phyloP scores from a whole-genome alignment of 2,113 vertebrate species.

The Odocoileus hemionus region DNA sequence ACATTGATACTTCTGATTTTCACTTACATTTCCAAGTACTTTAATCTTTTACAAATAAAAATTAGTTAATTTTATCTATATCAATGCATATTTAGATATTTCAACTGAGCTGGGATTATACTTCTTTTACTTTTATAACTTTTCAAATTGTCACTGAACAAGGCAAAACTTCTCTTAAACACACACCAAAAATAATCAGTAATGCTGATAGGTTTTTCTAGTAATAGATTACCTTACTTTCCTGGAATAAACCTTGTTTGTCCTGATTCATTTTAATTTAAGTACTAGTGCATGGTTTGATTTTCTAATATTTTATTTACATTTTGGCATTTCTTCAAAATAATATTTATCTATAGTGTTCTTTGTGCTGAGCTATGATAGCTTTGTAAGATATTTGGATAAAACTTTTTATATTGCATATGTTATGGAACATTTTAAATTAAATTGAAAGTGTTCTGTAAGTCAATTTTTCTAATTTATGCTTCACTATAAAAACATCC shows the following conservation, averaged over 20 bases:
- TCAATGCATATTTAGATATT: background rate
- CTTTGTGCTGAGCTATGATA: background rate
- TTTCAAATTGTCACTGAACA: background rate
- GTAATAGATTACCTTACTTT: background rate
- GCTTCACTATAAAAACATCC: background rate
- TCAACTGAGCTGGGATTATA: background rate
- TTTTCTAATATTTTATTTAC: conserved; percentile 27
- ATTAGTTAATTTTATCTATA: background rate
- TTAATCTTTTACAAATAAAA: background rate
- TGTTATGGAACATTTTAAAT: background rate
- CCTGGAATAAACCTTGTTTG: background rate
- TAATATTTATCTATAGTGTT: background rate
- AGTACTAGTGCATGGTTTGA: background rate
- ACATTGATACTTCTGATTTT: background rate
- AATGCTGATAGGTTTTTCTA: background rate
- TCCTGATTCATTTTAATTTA: conserved; percentile 7
- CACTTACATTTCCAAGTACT: background rate
- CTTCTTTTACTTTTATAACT: background rate
- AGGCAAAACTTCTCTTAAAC: background rate
- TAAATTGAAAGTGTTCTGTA: background rate
- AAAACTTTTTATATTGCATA: background rate
- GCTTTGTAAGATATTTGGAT: background rate
- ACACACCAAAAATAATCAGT: background rate
- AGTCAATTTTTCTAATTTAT: background rate
- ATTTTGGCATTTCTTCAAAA: conserved; percentile 19